phyloP scores from a whole-genome alignment of 2,888 invertebrate genomes.

The Acanthosepion pharaonis region DNA sequence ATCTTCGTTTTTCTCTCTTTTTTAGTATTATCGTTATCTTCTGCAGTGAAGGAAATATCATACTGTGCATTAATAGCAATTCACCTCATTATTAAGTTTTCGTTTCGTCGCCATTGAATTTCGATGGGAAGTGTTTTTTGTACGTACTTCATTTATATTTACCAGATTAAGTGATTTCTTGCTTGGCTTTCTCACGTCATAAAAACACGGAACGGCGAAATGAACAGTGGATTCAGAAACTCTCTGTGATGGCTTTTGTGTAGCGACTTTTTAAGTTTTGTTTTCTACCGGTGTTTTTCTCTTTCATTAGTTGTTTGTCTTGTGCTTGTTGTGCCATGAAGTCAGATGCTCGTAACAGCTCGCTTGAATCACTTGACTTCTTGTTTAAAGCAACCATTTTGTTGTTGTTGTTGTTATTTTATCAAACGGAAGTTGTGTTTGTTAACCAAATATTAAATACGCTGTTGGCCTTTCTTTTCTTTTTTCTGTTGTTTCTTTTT shows the following conservation, averaged over 20 bases:
- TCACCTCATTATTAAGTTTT: constrained; percentile 22
- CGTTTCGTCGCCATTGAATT: constrained; percentile 11
- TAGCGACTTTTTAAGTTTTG: neutral
- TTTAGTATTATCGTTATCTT: neutral
- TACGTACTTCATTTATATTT: neutral
- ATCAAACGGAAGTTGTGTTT: no score
- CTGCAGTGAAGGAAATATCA: neutral
- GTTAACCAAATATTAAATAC: no score
- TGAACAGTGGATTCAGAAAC: constrained; percentile 22
- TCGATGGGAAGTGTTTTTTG: constrained; percentile 22
- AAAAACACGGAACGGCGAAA: constrained; percentile 33
- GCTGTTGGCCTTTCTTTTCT: no score
- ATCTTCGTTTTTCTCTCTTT: neutral
- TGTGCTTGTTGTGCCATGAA: no score
- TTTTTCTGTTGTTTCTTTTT: no score
- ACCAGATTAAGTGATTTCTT: constrained; percentile 33
- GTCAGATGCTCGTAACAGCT: neutral
- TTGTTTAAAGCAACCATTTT: neutral
- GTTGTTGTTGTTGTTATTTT: no score
- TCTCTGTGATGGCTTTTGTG: neutral
- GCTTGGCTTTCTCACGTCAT: neutral
- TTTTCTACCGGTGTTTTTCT: neutral
- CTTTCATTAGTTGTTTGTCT: neutral
- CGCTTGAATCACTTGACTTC: neutral
- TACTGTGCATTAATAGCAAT: neutral